Base-by-base conservation (phyloP, 2,797 vertebrate species). In the Aplochiton taeniatus region DNA sequence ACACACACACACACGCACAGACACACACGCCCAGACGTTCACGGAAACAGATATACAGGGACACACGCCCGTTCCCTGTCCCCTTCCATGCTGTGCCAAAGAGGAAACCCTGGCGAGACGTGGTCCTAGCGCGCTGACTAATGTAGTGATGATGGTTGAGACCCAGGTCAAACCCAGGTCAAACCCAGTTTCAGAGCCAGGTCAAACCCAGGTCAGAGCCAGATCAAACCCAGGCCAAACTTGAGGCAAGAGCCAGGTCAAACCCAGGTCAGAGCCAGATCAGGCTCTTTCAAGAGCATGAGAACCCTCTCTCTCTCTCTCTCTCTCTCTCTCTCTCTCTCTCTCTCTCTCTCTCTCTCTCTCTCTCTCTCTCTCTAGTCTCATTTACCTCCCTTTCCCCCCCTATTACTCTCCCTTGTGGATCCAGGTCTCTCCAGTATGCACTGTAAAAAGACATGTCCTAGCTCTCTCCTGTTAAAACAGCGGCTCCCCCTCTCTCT, bases 91-190 rank as follows among this genome's bases (percentile, higher is more conserved):
- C 68, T 57, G 72, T 85, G 90, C 93, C 91, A 90, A 82, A 89
- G 88, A 93, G 90, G 87, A 92, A 94, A 91, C 84, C 83, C 90
- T 92, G 92, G 90, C 92, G 91, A 91, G 92, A 93, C 89, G 2
- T 69, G 85, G 86, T 89, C 78, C 57, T 65, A 78, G 90, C n/a
- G n/a, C n/a, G n/a, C n/a, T 95, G 93, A 94, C 92, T 75, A 79
- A 84, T 65, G 81, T 58, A 91, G 90, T 89, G 17, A 76, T 91
- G n/a, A n/a, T n/a, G n/a, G n/a, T n/a, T n/a, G n/a, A 61, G 46
- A 17, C 3, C 31, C 31, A 31, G 57, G 49, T 5, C 17, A 48
- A 70, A 68, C 81, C 82, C 78, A 63, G 56, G 55, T 72, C 90
- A 89, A 90, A 87, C 86, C 89, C 87, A 90, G 87, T 89, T 91